Percentiles rank a stretch among this genome's conserved stretches.
phyloP scores from a whole-genome alignment of 2,888 invertebrate species.

The Tromatobia lineatoria region DNA sequence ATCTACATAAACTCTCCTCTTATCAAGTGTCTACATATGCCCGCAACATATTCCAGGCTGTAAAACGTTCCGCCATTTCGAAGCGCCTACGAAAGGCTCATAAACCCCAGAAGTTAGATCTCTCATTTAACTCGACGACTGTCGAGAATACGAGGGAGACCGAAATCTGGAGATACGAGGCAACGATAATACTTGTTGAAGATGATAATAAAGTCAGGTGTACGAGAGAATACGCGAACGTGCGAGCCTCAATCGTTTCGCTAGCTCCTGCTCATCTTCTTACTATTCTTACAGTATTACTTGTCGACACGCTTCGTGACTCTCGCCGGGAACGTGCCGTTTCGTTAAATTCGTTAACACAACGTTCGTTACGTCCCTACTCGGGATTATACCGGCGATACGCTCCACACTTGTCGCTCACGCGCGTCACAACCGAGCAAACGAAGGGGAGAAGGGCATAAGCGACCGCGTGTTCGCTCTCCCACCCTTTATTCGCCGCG shows the following conservation, averaged over 20 bases:
- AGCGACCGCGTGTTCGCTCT: slow-evolving; percentile 43
- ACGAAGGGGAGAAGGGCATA: slow-evolving; percentile 20
- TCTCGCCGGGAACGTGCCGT: slow-evolving; percentile 44
- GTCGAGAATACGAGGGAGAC: neutral
- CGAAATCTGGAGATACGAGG: slow-evolving; percentile 6
- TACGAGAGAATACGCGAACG: neutral
- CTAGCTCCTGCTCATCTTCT: slow-evolving; percentile 5
- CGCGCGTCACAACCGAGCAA: neutral
- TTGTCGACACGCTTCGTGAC: slow-evolving; percentile 32
- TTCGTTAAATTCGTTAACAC: slow-evolving; percentile 52
- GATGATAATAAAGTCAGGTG: slow-evolving; percentile 17
- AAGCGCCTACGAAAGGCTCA: neutral
- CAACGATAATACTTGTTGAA: neutral
- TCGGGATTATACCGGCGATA: slow-evolving; percentile 14
- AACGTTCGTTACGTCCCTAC: neutral
- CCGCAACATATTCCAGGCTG: neutral
- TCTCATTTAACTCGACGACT: neutral
- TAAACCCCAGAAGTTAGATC: neutral
- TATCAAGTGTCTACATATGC: neutral
- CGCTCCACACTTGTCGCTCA: slow-evolving; percentile 28
- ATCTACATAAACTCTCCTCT: neutral
- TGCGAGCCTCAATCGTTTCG: slow-evolving; percentile 13
- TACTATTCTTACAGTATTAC: slow-evolving; percentile 12
- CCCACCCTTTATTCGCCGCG: slow-evolving; percentile 25
- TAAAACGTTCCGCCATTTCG: neutral